Base-by-base conservation (phyloP, 2,113 vertebrate genomes). In the Macaca nemestrina region DNA sequence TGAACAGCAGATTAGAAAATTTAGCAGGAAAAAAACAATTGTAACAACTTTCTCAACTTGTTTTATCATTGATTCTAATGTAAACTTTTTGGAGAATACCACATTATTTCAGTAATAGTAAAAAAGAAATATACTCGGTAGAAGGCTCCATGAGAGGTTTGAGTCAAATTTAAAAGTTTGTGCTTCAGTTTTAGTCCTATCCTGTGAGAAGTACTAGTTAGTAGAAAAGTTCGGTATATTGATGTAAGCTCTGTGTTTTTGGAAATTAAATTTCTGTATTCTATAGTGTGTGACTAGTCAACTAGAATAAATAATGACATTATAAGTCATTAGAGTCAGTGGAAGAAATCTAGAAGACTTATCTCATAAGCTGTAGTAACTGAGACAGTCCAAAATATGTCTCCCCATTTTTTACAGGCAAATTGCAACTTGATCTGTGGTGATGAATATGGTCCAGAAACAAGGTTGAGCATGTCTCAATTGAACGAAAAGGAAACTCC, bases 401-500 rank as follows among this genome's bases (percentile, higher is more conserved):
- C 18, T 78, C 12, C 6, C 23, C 45, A 3, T 72, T 52, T 76
- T 81, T 94, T 91, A 13, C 48, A 99, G 99, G 98, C 99, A 14
- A 99, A 99, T 97, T 99, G 99, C 93, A 99, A 99, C 70, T 93
- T 99, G 79, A 98, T 99, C 52, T 99, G 99, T 76, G 98, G 99
- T 0, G 95, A 99, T 5, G 99, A 99, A 27, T 99, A 99, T 85
- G 98, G 99, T 9, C 98, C 98, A 22, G 99, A 99, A 98, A 99
- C 99, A 52, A 99, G 98, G 95, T 98, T 98, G 5, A 99, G 99
- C 40, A 99, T 99, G 99, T 98, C 99, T 72, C 99, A 99, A 96
- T 96, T 99, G 92, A 99, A 97, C 0, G 99, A 99, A 96, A 99
- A 99, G 98, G 99, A 99, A 97, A 99, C 99, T 7, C 99, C 99